These are phyloP conservation scores for Vanacampus margaritifer DNA, from an alignment of 2,113 vertebrate genomes.

Conservation along the genomic window DNA sequence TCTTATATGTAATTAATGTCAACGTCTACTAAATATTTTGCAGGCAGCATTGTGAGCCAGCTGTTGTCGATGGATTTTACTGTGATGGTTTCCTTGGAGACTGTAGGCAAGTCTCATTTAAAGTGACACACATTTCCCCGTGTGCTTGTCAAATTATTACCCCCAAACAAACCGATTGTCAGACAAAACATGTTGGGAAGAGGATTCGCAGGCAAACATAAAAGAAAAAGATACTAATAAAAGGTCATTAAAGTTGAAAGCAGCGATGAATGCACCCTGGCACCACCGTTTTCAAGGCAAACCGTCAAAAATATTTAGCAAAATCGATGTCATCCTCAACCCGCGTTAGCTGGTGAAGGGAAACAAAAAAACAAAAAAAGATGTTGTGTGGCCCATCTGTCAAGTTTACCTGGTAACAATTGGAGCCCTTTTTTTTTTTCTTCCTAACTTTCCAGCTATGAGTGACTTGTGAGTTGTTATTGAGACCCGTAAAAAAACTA, in stretches of 20 bases:
- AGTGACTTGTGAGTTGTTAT: not conserved
- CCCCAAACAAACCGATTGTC: not conserved
- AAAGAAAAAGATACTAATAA: not conserved
- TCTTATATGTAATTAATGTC: slow-evolving; percentile 9
- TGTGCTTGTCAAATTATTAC: not conserved
- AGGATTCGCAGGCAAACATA: not conserved
- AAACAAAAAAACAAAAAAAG: not conserved
- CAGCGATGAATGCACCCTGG: not conserved
- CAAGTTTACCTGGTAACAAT: not conserved
- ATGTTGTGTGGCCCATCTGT: not conserved
- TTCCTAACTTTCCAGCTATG: not conserved
- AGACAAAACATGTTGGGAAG: not conserved
- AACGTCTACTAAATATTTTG: slow-evolving; percentile 1
- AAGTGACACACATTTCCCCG: slow-evolving; percentile 16
- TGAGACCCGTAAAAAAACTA: not conserved
- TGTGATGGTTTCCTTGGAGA: slow-evolving; percentile 6
- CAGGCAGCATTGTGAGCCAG: slow-evolving; percentile 4
- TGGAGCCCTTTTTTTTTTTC: not conserved
- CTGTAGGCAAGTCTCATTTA: not conserved
- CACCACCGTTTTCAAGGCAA: not conserved
- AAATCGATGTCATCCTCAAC: not conserved
- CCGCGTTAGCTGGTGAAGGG: not conserved
- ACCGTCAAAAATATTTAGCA: not conserved
- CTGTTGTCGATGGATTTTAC: slow-evolving; percentile 5
- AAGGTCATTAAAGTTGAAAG: not conserved